Evolutionary conservation across 2,113 vertebrate species (phyloP), one percentile per base, ranked within the genome.

Genomic region (Sinocyclocheilus grahami): DNA sequence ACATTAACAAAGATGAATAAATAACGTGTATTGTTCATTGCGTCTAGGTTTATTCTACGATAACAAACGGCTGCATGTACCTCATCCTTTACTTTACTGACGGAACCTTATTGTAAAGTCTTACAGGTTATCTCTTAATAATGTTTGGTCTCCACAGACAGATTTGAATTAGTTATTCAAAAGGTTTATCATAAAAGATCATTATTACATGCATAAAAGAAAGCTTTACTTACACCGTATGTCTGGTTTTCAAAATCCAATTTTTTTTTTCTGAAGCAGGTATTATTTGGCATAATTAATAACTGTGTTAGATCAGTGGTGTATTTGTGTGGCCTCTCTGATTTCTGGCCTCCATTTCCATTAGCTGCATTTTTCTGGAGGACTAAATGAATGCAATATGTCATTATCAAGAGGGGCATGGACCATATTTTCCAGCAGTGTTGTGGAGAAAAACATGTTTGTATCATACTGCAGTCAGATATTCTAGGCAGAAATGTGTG

Each of bases 311-410:
- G 87, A 71, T 86, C 87, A 78, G 89, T 53, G 74, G 33, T 58
- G 46, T 80, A 88, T 90, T 87, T 88, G 78, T 87, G 78, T 87
- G 79, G 78, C 74, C 83, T 87, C 60, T 87, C 79, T 85, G 84
- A 86, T 89, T 62, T 89, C 72, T 87, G 84, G 86, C 86, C 84
- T 86, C 58, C 53, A 48, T 85, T 87, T 89, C 88, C 76, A 89
- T 89, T 86, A 89, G 78, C 86, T 69, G 84, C 80, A 69, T 85
- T 85, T 89, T 81, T 85, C 83, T 89, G 83, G 75, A 87, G 84
- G 79, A 86, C 85, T 58, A 87, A 87, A 89, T 86, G 75, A 89
- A 86, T 87, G 75, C 85, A 79, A 88, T 87, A 86, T 88, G 79
- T 85, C 87, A 88, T 88, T 87, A 87, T 90, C 87, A 83, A 83